Conservation (phyloP, 2,113 vertebrate species). For the Panthera leo region DNA sequence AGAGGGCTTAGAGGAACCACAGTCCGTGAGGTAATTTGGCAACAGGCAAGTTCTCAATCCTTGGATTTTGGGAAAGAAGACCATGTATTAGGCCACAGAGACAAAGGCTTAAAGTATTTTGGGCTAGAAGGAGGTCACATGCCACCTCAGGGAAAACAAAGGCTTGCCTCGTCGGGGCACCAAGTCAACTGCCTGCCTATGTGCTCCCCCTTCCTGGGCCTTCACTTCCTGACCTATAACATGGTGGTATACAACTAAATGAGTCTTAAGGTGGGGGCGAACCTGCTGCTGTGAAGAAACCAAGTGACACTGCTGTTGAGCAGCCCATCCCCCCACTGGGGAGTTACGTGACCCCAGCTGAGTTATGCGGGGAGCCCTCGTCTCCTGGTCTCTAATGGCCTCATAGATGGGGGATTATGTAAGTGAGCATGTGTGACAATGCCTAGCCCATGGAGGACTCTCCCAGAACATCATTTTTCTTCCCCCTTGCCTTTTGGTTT, state of each 20-base stretch:
- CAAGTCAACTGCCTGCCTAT: neutral
- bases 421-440: neutral
- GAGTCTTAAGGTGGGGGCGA: neutral
- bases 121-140: neutral
- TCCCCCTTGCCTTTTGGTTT: neutral
- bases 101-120: neutral
- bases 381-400: neutral
- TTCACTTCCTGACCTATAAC: neutral
- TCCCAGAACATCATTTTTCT: neutral
- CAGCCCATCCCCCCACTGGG: neutral
- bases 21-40: neutral
- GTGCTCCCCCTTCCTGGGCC: neutral
- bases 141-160: neutral
- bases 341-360: neutral
- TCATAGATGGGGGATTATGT: too few species aligned
- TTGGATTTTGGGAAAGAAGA: constrained; percentile 27
- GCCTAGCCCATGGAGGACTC: neutral
- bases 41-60: neutral
- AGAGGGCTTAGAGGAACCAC: neutral
- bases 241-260: neutral
- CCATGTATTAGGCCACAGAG: neutral
- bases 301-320: neutral
- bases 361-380: neutral
- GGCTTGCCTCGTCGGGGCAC: neutral
- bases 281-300: neutral